Evolutionary conservation across 2,113 vertebrate species (phyloP).

Genomic region (Lampris incognitus): DNA sequence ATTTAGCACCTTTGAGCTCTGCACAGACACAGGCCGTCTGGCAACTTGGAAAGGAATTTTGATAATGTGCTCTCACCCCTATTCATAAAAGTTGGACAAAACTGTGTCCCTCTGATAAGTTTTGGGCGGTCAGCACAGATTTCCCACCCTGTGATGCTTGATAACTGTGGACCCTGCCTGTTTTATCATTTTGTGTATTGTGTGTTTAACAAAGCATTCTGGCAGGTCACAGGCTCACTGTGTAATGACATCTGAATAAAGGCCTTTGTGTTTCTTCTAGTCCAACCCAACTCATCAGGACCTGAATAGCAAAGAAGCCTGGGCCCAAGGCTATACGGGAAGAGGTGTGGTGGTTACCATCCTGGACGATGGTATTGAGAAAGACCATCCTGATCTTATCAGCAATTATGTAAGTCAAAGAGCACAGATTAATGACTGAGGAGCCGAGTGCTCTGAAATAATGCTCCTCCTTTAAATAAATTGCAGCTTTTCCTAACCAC

Average conservation of each 20-base stretch:
- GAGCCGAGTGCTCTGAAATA: background rate
- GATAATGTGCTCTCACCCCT: too few relatives aligned
- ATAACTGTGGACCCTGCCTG: background rate
- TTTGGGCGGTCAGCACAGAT: too few relatives aligned
- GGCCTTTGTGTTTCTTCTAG: conserved; percentile 59
- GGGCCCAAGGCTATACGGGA: conserved; percentile 94
- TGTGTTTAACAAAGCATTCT: background rate
- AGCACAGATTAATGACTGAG: background rate
- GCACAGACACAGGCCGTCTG: too few relatives aligned
- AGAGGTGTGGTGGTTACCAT: conserved; percentile 95
- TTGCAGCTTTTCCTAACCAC: background rate
- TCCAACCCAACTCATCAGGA: conserved; percentile 77
- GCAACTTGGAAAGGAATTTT: too few relatives aligned
- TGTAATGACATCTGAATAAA: conserved; percentile 48
- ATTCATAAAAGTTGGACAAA: too few relatives aligned
- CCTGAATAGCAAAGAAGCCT: conserved; percentile 92
- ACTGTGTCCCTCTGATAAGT: too few relatives aligned
- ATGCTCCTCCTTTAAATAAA: background rate
- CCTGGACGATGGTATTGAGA: conserved; percentile 97
- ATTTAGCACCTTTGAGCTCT: too few relatives aligned
- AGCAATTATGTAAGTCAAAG: conserved; percentile 91
- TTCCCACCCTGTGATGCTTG: too few relatives aligned
- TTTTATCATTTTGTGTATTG: conserved; percentile 11
- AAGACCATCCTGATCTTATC: conserved; percentile 94
- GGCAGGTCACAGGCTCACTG: conserved; percentile 38